Base-by-base conservation (phyloP, 2,888 invertebrate genomes). In the Cephus nigrinus region DNA sequence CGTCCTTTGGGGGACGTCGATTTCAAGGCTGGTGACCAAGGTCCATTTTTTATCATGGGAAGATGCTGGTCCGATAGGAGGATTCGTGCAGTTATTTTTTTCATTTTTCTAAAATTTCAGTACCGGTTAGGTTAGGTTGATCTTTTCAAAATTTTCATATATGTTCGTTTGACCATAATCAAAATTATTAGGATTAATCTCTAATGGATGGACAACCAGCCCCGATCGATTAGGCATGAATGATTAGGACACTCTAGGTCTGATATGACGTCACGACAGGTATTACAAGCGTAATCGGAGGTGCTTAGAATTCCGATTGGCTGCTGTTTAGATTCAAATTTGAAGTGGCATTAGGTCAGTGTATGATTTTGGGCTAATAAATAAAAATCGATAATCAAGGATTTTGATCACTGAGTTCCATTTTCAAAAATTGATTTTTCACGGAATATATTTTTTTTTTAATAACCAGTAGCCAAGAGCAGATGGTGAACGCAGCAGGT, bases 321-420 rank as follows among this genome's bases (percentile, higher is more conserved):
- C 79, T 75, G 75, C 81, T 82, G 81, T 86, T 88, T 86, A 82
- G 79, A 83, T 76, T 83, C 2, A 2, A 83, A 82, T 85, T 86
- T 85, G 79, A 55, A 73, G 71, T 75, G 75, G 83, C 80, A 82
- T 86, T 84, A 83, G 82, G 77, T 23, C 40, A 76, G 40, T 69
- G 1, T 1, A 30, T 2, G 71, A 72, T 75, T 75, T 36, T 34
- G 31, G 73, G 40, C 36, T 71, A 71, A 75, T 75, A 12, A 73
- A 55, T 75, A 77, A 76, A 35, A 78, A 73, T 69, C 80, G 79
- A 83, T 83, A 76, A 76, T 69, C 68, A 15, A 30, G 30, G 1
- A 11, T 11, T 34, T 2, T 35, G 3, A 12, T 35, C 35, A 3
- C 35, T 12, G 35, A 35, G 35, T 35, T 3, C 12, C 12, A 35